A percentile compares a stretch with the other conserved stretches of the same genome.
phyloP scores from a whole-genome alignment of 1,140 invertebrate species.

The Drepana arcuata region DNA sequence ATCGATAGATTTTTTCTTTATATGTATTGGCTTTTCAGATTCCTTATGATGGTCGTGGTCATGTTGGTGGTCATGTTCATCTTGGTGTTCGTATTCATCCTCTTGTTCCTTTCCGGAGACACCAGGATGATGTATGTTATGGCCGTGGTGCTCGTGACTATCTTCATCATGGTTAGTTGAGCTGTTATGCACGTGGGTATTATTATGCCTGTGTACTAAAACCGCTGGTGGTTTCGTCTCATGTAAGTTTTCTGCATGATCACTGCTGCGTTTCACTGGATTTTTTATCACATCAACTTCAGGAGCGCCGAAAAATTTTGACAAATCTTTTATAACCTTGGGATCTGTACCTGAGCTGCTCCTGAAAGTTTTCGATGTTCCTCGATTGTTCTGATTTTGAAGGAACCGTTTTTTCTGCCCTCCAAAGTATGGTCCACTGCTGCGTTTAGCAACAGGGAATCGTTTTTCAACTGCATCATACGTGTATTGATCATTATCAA shows the following conservation, averaged over 20 bases:
- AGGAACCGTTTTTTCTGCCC: conserved; percentile 62
- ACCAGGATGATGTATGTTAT: conserved; percentile 63
- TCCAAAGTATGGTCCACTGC: conserved; percentile 61
- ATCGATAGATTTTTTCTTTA: conserved; percentile 85
- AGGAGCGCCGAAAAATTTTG: conserved; percentile 68
- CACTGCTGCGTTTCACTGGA: conserved; percentile 63
- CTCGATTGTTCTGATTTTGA: conserved; percentile 56
- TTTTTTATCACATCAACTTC: conserved; percentile 46
- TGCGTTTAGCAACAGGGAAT: conserved; percentile 77
- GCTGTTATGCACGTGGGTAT: conserved; percentile 39
- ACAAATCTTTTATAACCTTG: conserved; percentile 72
- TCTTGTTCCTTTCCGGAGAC: conserved; percentile 48
- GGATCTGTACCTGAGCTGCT: conserved; percentile 68
- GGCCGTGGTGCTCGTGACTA: conserved; percentile 51
- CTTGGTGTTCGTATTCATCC: conserved; percentile 31
- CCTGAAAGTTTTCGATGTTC: conserved; percentile 45
- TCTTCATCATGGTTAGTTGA: conserved; percentile 30
- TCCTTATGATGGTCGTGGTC: conserved; percentile 23
- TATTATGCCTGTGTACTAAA: conserved; percentile 27
- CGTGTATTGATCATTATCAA: conserved; percentile 55
- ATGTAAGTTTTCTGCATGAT: conserved; percentile 36
- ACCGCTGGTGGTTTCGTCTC: conserved; percentile 54
- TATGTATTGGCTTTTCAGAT: conserved; percentile 65
- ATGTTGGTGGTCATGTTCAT: conserved; percentile 34
- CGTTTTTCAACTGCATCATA: conserved; percentile 71